A percentile compares a stretch with the other conserved stretches of the same genome.
These are phyloP conservation scores for human DNA, from an alignment of 2,113 vertebrate genomes.

Conservation along the genomic window GRCh38 chr13:62806501-62807000, in stretches of 20 bases:
- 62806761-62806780: no score
- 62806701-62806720: not conserved
- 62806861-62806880: not conserved
- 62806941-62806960: not conserved
- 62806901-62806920: not conserved
- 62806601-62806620: not conserved
- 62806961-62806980: not conserved
- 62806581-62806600: not conserved
- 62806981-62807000: not conserved
- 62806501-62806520: not conserved
- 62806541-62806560: not conserved
- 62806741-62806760: not conserved
- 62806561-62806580: not conserved
- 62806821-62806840: not conserved
- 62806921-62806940: not conserved
- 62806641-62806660: not conserved
- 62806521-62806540: not conserved
- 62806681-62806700: not conserved
- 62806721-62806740: not conserved
- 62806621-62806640: not conserved
- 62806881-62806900: not conserved
- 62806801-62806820: not conserved
- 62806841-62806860: not conserved
- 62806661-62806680: not conserved
- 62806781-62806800: not conserved